A percentile compares a stretch with the other conserved stretches of the same genome.
phyloP scores from a whole-genome alignment of 2,797 vertebrate genomes.

The Poeciliopsis turneri region DNA sequence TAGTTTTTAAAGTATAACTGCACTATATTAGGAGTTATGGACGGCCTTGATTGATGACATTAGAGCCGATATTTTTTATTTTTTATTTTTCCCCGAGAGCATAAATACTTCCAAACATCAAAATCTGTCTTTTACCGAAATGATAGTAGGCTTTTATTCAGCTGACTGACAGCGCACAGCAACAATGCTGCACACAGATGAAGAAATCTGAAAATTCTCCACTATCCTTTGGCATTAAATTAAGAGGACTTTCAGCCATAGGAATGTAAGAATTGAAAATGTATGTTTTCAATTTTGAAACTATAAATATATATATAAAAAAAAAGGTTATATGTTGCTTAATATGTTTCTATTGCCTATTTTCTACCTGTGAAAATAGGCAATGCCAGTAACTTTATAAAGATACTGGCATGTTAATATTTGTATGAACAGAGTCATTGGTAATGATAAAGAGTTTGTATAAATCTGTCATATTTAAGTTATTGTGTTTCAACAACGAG shows the following conservation, averaged over 20 bases:
- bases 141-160: background rate
- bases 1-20: background rate
- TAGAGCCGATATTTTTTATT: background rate
- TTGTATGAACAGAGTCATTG: background rate
- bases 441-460: background rate
- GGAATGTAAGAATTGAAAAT: background rate
- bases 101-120: background rate
- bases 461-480: background rate
- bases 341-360: background rate
- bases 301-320: background rate
- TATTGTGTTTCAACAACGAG: background rate
- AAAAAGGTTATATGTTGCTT: no score
- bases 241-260: background rate
- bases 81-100: background rate
- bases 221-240: background rate
- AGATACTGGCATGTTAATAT: background rate
- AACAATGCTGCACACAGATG: background rate
- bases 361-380: background rate
- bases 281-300: background rate
- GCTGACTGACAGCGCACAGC: background rate
- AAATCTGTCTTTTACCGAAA: background rate
- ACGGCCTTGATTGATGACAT: background rate
- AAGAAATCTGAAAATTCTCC: background rate
- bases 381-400: background rate
- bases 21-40: background rate